Conservation (phyloP, 2,113 vertebrate genomes). For the Lepus americanus region DNA sequence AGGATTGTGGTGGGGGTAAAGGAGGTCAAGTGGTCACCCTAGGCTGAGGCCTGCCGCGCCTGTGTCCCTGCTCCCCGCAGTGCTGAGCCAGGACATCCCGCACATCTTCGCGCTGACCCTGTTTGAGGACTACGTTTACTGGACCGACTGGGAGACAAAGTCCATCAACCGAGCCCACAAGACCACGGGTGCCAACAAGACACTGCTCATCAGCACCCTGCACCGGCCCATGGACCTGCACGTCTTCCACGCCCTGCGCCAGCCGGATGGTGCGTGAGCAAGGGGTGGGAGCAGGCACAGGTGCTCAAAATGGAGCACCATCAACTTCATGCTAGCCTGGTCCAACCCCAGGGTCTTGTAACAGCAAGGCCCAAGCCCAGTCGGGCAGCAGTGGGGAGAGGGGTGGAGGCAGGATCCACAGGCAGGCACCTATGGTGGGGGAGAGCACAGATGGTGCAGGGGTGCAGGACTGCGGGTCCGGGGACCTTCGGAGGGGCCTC, state of each 20-base stretch:
- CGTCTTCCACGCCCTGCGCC: slow-evolving; percentile 96
- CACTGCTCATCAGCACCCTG: slow-evolving; percentile 95
- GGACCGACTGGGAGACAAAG: slow-evolving; percentile 99
- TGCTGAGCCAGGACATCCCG: slow-evolving; percentile 96
- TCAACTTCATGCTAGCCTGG: not conserved
- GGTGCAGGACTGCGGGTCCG: not conserved
- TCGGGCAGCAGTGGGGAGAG: not conserved
- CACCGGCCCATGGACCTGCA: slow-evolving; percentile 99
- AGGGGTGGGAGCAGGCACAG: accelerated
- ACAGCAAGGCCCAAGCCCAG: not conserved
- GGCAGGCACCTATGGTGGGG: not conserved
- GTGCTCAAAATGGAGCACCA: too few species aligned
- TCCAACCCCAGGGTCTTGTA: too few species aligned
- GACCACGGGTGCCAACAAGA: slow-evolving; percentile 94
- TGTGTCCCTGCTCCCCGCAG: slow-evolving; percentile 79
- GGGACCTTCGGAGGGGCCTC: not conserved
- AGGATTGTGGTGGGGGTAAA: accelerated
- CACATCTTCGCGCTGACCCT: slow-evolving; percentile 99
- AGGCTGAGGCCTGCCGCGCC: not conserved
- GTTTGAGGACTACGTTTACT: slow-evolving; percentile 98
- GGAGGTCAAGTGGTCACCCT: accelerated
- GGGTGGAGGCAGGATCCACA: not conserved
- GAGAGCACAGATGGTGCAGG: not conserved
- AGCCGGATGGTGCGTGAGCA: slow-evolving; percentile 90
- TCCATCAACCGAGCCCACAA: slow-evolving; percentile 98